Percentiles rank a stretch among this genome's conserved stretches.
phyloP scores from a whole-genome alignment of 2,113 vertebrate species.

The Chaetodon trifascialis region DNA sequence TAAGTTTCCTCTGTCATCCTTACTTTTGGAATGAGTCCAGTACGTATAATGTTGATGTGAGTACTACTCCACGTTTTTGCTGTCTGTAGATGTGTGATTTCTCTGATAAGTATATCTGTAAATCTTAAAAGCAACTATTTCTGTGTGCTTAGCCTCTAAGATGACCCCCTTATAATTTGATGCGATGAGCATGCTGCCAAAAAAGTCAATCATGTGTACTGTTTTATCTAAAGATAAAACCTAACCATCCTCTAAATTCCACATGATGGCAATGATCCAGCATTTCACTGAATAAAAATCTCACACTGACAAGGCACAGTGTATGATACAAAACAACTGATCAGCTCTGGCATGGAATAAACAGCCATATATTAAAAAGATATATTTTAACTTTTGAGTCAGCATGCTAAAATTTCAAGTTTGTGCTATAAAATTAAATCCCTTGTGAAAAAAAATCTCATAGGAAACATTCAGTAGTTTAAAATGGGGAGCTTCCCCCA shows the following conservation, averaged over 20 bases:
- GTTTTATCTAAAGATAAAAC: constrained; percentile 57
- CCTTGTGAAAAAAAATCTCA: constrained; percentile 9
- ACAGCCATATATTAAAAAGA: constrained; percentile 75
- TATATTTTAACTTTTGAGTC: constrained; percentile 48
- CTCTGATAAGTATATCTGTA: constrained; percentile 53
- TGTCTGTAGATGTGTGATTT: constrained; percentile 71
- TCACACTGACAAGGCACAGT: constrained; percentile 42
- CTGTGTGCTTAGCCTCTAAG: constrained; percentile 58
- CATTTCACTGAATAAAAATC: constrained; percentile 33
- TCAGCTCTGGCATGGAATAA: constrained; percentile 75
- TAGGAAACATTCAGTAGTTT: constrained; percentile 24
- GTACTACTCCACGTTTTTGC: constrained; percentile 75
- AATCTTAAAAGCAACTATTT: constrained; percentile 58
- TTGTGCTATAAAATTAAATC: constrained; percentile 41
- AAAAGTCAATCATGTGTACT: constrained; percentile 56
- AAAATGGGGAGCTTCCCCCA: background rate
- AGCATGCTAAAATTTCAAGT: constrained; percentile 63
- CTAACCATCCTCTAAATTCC: constrained; percentile 18
- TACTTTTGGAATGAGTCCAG: constrained; percentile 71
- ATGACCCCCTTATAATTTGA: constrained; percentile 55
- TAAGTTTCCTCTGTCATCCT: constrained; percentile 72
- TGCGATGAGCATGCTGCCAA: constrained; percentile 77
- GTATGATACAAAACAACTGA: constrained; percentile 31
- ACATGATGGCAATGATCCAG: constrained; percentile 18
- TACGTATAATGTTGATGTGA: constrained; percentile 60